Percentiles rank a stretch among this genome's conserved stretches.
phyloP scores from a whole-genome alignment of 2,888 invertebrate genomes.

The Bellardia pandia region DNA sequence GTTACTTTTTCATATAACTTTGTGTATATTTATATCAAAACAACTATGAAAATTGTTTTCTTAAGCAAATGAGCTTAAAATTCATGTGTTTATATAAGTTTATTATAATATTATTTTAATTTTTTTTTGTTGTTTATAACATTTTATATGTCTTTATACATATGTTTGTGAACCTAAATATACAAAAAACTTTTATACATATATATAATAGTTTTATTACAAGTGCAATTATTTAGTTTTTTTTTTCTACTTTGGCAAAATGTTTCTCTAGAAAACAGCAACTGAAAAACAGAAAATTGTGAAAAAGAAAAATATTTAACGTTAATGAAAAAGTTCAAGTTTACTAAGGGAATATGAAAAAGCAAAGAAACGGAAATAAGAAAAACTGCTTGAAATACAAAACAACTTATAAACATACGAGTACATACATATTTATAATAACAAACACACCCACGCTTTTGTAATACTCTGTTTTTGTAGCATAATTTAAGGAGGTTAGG shows the following conservation, averaged over 20 bases:
- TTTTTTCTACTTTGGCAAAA: neutral
- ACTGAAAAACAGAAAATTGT: neutral
- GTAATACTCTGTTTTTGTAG: neutral
- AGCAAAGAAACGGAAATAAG: neutral
- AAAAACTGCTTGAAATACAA: constrained; percentile 4
- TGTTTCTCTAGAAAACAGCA: neutral
- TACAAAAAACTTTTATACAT: neutral
- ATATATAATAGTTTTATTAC: constrained; percentile 15
- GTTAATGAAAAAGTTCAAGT: constrained; percentile 59
- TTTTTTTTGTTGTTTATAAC: neutral
- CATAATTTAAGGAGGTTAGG: constrained; percentile 23
- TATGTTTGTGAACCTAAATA: neutral
- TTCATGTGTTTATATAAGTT: constrained; percentile 13
- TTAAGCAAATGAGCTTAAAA: constrained; percentile 45
- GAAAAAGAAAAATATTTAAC: constrained; percentile 30
- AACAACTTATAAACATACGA: neutral
- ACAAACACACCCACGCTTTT: neutral
- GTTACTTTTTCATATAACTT: no score
- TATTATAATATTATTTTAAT: neutral
- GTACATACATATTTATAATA: neutral
- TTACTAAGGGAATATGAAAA: constrained; percentile 26
- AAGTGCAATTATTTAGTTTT: neutral
- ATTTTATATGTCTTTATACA: constrained; percentile 3
- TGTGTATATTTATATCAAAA: neutral
- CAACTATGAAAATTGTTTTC: constrained; percentile 31